These are phyloP conservation scores for Hozukius guyotensis DNA, from an alignment of 2,797 vertebrate genomes.

Conservation along the genomic window DNA sequence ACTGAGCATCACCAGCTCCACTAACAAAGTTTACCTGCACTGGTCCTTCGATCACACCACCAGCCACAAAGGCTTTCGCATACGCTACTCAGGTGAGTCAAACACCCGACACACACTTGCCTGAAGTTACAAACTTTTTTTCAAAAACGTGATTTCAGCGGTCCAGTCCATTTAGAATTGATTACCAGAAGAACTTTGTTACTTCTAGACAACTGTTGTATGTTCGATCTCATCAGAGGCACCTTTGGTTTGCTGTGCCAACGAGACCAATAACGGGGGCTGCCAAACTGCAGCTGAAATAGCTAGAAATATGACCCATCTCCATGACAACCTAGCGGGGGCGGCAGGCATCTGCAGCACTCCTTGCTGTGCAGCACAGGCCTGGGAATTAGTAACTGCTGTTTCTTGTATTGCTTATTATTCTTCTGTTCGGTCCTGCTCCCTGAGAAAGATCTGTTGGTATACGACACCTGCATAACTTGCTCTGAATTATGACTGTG, in stretches of 20 bases:
- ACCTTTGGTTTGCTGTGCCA: constrained; percentile 30
- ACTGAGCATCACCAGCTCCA: constrained; percentile 91
- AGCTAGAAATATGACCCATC: constrained; percentile 60
- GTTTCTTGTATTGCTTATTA: constrained; percentile 43
- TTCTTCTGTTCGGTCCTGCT: constrained; percentile 52
- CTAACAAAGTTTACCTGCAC: constrained; percentile 93
- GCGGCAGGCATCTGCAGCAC: constrained; percentile 46
- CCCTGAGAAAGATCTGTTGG: constrained; percentile 53
- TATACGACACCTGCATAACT: constrained; percentile 72
- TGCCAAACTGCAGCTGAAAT: constrained; percentile 39
- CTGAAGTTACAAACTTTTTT: not conserved
- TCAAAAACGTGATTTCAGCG: not conserved
- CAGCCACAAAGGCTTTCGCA: constrained; percentile 96
- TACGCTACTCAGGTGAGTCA: constrained; percentile 92
- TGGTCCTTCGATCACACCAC: constrained; percentile 98
- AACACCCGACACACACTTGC: not conserved
- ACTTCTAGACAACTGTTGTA: not conserved
- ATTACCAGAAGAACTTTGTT: not conserved
- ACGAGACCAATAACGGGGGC: constrained; percentile 29
- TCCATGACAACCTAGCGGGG: constrained; percentile 63
- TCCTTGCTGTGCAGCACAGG: constrained; percentile 23
- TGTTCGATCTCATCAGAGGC: constrained; percentile 3
- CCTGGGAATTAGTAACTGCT: constrained; percentile 43
- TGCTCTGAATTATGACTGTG: constrained; percentile 75
- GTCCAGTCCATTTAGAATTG: not conserved